Conservation (phyloP, 2,113 vertebrate genomes). For the Chroicocephalus ridibundus region DNA sequence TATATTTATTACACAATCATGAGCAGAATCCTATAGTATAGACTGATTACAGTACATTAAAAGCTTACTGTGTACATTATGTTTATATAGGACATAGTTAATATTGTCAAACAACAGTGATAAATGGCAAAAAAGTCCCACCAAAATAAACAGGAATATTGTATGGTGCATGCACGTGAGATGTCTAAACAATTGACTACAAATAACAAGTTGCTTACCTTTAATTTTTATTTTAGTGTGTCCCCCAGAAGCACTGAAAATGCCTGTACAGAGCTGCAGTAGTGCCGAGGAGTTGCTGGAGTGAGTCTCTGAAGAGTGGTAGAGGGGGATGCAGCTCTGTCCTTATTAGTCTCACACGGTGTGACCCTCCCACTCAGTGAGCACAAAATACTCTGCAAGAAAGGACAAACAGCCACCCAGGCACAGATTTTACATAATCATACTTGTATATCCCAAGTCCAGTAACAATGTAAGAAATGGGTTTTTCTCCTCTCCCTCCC, state of each 20-base stretch:
- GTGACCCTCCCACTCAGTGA: constrained; percentile 95
- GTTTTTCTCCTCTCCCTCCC: neutral
- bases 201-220: constrained; percentile 72
- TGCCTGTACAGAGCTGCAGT: constrained; percentile 54
- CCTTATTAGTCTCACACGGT: constrained; percentile 93
- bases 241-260: constrained; percentile 57
- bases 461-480: neutral
- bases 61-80: neutral
- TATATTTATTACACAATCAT: neutral
- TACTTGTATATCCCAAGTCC: neutral
- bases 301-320: constrained; percentile 70
- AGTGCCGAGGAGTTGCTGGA: constrained; percentile 64
- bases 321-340: constrained; percentile 83
- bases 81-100: neutral
- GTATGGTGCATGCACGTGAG: fast-evolving
- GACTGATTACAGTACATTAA: neutral
- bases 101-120: neutral
- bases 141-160: neutral
- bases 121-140: neutral
- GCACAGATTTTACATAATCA: constrained; percentile 11
- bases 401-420: constrained; percentile 65
- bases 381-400: constrained; percentile 78
- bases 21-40: neutral
- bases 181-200: neutral
- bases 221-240: neutral